Conservation (phyloP, 2,113 vertebrate genomes). For the Fukomys damarensis region DNA sequence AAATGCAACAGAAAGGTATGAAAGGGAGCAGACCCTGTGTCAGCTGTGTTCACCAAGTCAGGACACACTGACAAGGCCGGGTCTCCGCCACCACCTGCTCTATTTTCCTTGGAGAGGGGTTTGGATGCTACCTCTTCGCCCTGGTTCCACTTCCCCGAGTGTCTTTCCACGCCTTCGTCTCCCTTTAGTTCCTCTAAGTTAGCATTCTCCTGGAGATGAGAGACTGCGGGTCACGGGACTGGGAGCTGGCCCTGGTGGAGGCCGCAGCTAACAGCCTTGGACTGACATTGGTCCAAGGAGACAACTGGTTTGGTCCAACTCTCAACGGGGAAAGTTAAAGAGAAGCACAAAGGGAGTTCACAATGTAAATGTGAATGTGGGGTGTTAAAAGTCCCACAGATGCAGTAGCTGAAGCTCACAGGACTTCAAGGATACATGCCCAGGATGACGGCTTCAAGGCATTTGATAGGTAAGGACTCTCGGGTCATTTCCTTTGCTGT, state of each 20-base stretch:
- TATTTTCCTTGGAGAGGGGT: not conserved
- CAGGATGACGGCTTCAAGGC: constrained; percentile 98
- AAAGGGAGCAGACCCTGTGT: not conserved
- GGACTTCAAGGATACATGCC: constrained; percentile 96
- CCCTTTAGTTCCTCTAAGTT: not conserved
- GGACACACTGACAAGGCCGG: not conserved
- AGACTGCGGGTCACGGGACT: not conserved
- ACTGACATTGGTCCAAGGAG: not conserved
- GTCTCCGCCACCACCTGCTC: not conserved
- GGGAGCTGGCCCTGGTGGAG: not conserved
- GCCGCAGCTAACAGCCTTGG: not conserved
- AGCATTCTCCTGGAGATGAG: not conserved
- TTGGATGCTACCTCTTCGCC: not conserved
- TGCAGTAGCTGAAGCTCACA: not conserved
- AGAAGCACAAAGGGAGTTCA: not conserved
- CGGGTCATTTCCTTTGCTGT: constrained; percentile 97
- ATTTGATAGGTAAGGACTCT: constrained; percentile 98
- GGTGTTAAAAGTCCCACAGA: not conserved
- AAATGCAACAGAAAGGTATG: not conserved
- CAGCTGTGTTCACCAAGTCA: no score
- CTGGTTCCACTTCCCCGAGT: not conserved
- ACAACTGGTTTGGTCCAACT: not conserved
- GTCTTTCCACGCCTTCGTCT: not conserved
- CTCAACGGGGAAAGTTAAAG: not conserved
- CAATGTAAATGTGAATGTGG: not conserved